Evolutionary conservation across 2,113 vertebrate genomes (phyloP), one percentile per base, ranked within the genome.

Genomic region (Cololabis saira): DNA sequence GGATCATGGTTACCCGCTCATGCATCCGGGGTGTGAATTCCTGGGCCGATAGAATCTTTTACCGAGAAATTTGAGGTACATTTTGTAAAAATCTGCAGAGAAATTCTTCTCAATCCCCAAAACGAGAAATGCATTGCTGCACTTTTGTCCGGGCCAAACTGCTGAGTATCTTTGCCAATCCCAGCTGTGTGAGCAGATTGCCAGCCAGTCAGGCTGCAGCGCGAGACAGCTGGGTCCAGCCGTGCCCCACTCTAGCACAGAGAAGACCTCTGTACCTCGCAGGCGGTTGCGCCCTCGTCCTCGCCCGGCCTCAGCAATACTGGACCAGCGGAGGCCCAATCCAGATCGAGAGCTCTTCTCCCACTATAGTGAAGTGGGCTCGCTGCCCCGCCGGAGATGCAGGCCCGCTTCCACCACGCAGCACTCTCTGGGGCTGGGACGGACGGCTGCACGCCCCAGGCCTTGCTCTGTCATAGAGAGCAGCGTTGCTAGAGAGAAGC

Each of bases 111-210:
- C 18, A 48, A 66, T 68, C 77, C 67, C 54, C 48, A 11, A 30
- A 65, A 81, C 80, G 79, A 79, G 54, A 81, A 75, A 78, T 78
- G 71, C 65, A 78, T 77, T 86, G 68, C 88, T 89, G 76, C 65
- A 82, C 81, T 78, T 75, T 71, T 84, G 79, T 81, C 60, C 78
- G 78, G 63, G 85, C 85, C 79, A 87, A 88, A 84, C 49, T 56
- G 53, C 76, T 89, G 72, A 90, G 86, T 86, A 43, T 91, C 67
- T 91, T 70, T 91, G 88, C 88, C 88, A 87, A 89, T 87, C 88
- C 61, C 90, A 91, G 90, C 88, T 91, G 89, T 91, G 90, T 63
- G 87, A 90, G 89, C 89, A 90, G 89, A 89, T 90, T 84, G 84
- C 90, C 81, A 85, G 76, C 76, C 83, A 89, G 87, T 78, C 87